Conservation (phyloP, 2,113 vertebrate species). For the Pseudorasbora parva region DNA sequence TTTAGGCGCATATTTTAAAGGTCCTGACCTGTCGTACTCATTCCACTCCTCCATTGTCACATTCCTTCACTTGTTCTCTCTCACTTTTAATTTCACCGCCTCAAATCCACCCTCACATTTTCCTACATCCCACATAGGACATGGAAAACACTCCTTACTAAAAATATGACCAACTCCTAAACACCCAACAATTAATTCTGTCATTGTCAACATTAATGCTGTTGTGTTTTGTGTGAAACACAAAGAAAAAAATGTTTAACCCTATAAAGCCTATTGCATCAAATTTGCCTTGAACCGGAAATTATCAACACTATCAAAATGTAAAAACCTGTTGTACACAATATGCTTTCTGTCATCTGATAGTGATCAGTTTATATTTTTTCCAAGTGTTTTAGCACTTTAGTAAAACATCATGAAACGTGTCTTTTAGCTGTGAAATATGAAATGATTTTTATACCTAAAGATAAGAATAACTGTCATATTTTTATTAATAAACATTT, state of each 20-base stretch:
- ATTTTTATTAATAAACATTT: neutral
- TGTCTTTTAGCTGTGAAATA: no score
- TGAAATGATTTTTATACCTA: neutral
- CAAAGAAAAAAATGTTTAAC: neutral
- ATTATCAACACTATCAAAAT: neutral
- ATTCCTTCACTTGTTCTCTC: conserved; percentile 17
- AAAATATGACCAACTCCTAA: neutral
- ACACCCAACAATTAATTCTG: neutral
- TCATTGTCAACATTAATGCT: neutral
- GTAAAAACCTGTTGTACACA: neutral
- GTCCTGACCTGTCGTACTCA: conserved; percentile 27
- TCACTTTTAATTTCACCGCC: neutral
- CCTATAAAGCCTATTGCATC: no score
- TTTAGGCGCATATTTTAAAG: conserved; percentile 40
- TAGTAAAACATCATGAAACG: no score
- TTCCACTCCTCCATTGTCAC: conserved; percentile 36
- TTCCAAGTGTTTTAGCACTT: neutral
- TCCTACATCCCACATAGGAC: conserved; percentile 16
- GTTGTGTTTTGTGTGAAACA: neutral
- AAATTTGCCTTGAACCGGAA: no score
- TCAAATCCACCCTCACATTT: conserved; percentile 10
- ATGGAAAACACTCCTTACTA: conserved; percentile 17
- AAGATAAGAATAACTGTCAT: neutral
- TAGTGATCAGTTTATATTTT: no score
- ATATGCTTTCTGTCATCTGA: neutral